Evolutionary conservation across 2,113 vertebrate genomes (phyloP).

Genomic region (Nesoenas mayeri): DNA sequence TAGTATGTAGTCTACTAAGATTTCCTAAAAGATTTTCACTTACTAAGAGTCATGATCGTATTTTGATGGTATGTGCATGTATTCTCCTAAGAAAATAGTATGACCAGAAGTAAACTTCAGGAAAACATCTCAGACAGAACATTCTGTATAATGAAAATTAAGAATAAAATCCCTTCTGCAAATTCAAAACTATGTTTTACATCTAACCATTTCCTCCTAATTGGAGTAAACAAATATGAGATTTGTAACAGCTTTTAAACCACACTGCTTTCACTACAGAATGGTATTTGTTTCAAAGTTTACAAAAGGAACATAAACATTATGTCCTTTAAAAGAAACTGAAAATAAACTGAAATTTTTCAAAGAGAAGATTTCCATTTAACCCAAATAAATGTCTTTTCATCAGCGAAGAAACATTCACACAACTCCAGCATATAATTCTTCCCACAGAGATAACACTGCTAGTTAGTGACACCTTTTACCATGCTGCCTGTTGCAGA

Average conservation of each 20-base stretch:
- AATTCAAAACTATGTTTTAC: background rate
- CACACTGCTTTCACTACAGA: background rate
- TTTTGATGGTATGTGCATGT: background rate
- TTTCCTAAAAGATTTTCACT: background rate
- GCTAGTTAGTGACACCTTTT: background rate
- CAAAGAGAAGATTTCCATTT: background rate
- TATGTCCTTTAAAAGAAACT: background rate
- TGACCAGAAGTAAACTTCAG: background rate
- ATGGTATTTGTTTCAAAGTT: background rate
- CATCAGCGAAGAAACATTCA: background rate
- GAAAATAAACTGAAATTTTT: background rate
- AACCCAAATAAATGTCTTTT: background rate
- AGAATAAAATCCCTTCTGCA: background rate
- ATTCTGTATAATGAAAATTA: background rate
- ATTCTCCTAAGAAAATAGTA: background rate
- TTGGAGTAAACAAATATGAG: background rate
- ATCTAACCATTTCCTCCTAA: background rate
- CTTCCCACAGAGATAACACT: background rate
- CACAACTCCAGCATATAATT: background rate
- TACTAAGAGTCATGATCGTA: background rate
- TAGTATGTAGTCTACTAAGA: background rate
- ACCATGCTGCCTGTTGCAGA: background rate
- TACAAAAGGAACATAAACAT: background rate
- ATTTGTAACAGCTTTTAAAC: background rate
- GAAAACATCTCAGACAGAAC: background rate